A percentile compares a stretch with the other conserved stretches of the same genome.
phyloP scores from a whole-genome alignment of 2,888 invertebrate genomes.

The Apamea crenata region DNA sequence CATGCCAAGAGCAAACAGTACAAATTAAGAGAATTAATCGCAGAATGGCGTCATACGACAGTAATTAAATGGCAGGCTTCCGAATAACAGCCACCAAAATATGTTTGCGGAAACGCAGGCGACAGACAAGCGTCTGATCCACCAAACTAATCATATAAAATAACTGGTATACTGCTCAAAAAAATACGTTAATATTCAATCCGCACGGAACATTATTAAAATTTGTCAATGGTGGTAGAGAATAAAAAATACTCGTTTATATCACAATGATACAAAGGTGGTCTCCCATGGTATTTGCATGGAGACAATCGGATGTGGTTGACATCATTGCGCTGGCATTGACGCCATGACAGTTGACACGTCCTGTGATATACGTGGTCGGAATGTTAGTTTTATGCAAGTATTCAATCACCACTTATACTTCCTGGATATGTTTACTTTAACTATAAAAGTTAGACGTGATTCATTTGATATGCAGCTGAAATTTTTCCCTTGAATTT shows the following conservation, averaged over 20 bases:
- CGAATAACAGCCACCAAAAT: constrained; percentile 45
- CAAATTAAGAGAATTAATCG: constrained; percentile 55
- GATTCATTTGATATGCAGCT: constrained; percentile 36
- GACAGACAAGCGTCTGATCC: constrained; percentile 33
- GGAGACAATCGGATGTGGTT: constrained; percentile 82
- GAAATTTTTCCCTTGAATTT: constrained; percentile 28
- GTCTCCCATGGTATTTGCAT: constrained; percentile 81
- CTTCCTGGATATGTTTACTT: constrained; percentile 73
- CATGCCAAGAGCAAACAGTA: constrained; percentile 42
- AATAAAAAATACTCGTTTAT: constrained; percentile 75
- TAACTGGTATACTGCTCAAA: constrained; percentile 7
- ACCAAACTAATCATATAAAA: constrained; percentile 30
- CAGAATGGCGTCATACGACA: constrained; percentile 34
- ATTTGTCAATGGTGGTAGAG: constrained; percentile 78
- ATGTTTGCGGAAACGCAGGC: constrained; percentile 63
- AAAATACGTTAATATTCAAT: constrained; percentile 81
- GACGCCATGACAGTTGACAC: constrained; percentile 80
- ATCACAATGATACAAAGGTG: constrained; percentile 76
- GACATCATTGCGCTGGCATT: constrained; percentile 78
- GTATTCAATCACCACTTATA: constrained; percentile 62
- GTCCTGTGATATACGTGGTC: constrained; percentile 83
- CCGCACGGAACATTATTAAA: constrained; percentile 75
- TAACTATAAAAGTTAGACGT: constrained; percentile 39
- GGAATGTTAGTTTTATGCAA: constrained; percentile 73
- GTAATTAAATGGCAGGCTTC: constrained; percentile 38